Evolutionary conservation across 2,797 vertebrate species (phyloP).

Genomic region (Choloepus didactylus): DNA sequence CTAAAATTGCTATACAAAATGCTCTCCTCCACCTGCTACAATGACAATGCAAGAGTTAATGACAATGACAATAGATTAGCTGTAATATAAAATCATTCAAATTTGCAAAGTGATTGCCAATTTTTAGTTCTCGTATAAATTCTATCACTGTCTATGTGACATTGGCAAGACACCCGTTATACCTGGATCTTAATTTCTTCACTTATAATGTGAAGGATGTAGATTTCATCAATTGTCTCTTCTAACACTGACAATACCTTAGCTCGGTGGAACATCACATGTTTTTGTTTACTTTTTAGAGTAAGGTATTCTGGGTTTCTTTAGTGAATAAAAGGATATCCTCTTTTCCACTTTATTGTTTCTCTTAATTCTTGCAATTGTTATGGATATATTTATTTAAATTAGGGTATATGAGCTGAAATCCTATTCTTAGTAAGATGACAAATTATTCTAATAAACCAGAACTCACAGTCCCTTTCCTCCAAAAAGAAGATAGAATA

Average conservation of each 20-base stretch:
- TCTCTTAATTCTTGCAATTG: slow-evolving; percentile 45
- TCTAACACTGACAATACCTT: neutral
- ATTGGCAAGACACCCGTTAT: neutral
- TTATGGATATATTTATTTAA: slow-evolving; percentile 12
- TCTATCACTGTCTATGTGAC: neutral
- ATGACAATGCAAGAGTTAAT: neutral
- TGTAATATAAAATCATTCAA: neutral
- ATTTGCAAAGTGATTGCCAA: neutral
- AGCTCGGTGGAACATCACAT: neutral
- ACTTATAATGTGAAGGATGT: neutral
- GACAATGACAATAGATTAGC: neutral
- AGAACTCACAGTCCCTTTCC: neutral
- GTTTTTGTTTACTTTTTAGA: slow-evolving; percentile 36
- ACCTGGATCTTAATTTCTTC: slow-evolving; percentile 6
- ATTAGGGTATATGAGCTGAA: neutral
- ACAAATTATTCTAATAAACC: slow-evolving; percentile 2
- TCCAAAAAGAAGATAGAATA: neutral
- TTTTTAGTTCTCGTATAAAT: neutral
- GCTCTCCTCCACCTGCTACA: neutral
- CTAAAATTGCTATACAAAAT: slow-evolving; percentile 10
- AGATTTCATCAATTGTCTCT: neutral
- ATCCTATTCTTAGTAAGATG: slow-evolving; percentile 12
- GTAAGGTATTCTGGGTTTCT: slow-evolving; percentile 15
- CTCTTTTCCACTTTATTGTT: neutral
- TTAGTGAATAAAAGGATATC: slow-evolving; percentile 5